Conservation (phyloP, 2,113 vertebrate species). For the Pterophyllum scalare region DNA sequence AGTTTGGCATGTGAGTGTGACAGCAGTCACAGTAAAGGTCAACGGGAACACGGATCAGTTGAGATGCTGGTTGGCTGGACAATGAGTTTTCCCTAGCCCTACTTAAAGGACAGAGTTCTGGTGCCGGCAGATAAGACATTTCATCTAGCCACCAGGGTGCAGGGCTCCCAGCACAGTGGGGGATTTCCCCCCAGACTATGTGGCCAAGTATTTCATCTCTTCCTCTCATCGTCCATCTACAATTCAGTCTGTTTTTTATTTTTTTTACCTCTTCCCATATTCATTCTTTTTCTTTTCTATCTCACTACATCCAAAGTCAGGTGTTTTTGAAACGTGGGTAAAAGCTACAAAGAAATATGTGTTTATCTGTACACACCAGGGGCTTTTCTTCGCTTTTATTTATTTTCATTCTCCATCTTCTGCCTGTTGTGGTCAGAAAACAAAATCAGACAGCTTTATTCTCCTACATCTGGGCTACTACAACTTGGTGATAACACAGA, state of each 20-base stretch:
- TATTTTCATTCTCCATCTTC: slow-evolving; percentile 38
- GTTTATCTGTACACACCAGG: slow-evolving; percentile 32
- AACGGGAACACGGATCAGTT: slow-evolving; percentile 70
- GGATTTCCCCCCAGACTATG: slow-evolving; percentile 76
- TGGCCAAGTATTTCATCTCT: slow-evolving; percentile 63
- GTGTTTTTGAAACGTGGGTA: slow-evolving; percentile 56
- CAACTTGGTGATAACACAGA: slow-evolving; percentile 54
- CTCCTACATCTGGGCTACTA: slow-evolving; percentile 35
- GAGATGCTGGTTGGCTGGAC: slow-evolving; percentile 77
- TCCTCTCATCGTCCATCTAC: slow-evolving; percentile 41
- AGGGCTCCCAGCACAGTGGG: slow-evolving; percentile 66
- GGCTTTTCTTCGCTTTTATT: slow-evolving; percentile 26
- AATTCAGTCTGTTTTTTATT: slow-evolving; percentile 20
- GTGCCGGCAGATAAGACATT: slow-evolving; percentile 78
- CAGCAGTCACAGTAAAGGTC: slow-evolving; percentile 71
- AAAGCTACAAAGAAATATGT: slow-evolving; percentile 43
- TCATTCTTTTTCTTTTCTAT: slow-evolving; percentile 36
- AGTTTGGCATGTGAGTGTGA: slow-evolving; percentile 62
- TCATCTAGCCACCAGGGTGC: slow-evolving; percentile 73
- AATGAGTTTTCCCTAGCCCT: slow-evolving; percentile 73
- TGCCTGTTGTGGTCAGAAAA: slow-evolving; percentile 23
- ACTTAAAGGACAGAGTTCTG: slow-evolving; percentile 79
- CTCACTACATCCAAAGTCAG: slow-evolving; percentile 34
- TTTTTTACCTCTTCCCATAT: slow-evolving; percentile 30
- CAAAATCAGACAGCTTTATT: slow-evolving; percentile 45